A percentile compares a stretch with the other conserved stretches of the same genome.
phyloP scores from a whole-genome alignment of 2,888 invertebrate species.

The Terebella lapidaria region DNA sequence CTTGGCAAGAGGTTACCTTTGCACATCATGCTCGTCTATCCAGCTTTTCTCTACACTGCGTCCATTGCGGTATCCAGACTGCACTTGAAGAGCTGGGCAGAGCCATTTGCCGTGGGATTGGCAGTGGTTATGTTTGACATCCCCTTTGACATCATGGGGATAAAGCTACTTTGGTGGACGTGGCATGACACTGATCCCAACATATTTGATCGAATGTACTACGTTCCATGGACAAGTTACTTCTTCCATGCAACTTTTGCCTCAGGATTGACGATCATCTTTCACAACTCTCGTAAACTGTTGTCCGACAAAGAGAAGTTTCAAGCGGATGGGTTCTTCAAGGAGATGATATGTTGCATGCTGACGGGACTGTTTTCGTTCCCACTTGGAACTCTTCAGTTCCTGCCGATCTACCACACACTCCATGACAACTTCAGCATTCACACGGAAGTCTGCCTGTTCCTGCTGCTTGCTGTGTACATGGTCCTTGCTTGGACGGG shows the following conservation, averaged over 20 bases:
- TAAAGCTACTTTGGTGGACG: slow-evolving; percentile 76
- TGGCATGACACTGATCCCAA: slow-evolving; percentile 67
- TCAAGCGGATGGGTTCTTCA: slow-evolving; percentile 38
- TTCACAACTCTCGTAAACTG: slow-evolving; percentile 60
- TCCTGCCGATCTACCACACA: slow-evolving; percentile 71
- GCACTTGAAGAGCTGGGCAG: slow-evolving; percentile 56
- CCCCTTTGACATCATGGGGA: slow-evolving; percentile 73
- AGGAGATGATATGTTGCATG: slow-evolving; percentile 59
- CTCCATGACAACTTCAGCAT: slow-evolving; percentile 67
- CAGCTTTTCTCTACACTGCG: slow-evolving; percentile 58
- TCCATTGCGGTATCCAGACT: slow-evolving; percentile 55
- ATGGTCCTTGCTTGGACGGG: slow-evolving; percentile 61
- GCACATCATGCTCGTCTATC: slow-evolving; percentile 67
- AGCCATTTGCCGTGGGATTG: slow-evolving; percentile 63
- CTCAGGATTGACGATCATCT: slow-evolving; percentile 67
- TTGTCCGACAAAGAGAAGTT: slow-evolving; percentile 57
- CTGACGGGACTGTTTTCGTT: slow-evolving; percentile 65
- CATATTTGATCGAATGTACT: slow-evolving; percentile 68
- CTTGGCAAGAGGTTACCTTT: slow-evolving; percentile 68
- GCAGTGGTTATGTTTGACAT: slow-evolving; percentile 69
- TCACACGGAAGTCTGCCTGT: slow-evolving; percentile 69
- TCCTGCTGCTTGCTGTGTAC: slow-evolving; percentile 63
- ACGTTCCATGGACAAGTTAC: slow-evolving; percentile 77
- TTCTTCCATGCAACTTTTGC: slow-evolving; percentile 76
- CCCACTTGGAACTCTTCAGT: slow-evolving; percentile 69